These are phyloP conservation scores for Bovichtus variegatus DNA, from an alignment of 2,797 vertebrate genomes.

Conservation along the genomic window DNA sequence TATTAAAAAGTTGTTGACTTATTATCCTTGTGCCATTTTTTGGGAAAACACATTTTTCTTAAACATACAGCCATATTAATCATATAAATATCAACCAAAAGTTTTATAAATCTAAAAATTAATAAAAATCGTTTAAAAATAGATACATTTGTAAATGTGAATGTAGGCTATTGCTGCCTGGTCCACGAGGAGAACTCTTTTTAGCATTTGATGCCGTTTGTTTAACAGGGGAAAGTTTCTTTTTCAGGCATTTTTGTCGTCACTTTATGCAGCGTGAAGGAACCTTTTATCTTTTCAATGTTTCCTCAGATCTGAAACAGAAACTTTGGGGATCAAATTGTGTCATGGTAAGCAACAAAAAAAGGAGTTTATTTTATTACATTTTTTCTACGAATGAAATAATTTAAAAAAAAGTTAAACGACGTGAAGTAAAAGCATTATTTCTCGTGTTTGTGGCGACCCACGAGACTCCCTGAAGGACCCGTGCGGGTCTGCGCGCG, in stretches of 20 bases:
- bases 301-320: background rate
- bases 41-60: background rate
- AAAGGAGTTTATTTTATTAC: too few relatives aligned
- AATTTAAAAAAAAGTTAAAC: background rate
- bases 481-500: background rate
- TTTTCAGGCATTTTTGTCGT: constrained; percentile 12
- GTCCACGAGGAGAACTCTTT: background rate
- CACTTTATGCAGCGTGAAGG: background rate
- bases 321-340: background rate
- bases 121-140: background rate
- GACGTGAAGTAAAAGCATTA: background rate
- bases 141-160: background rate
- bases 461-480: constrained; percentile 9
- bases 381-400: too few relatives aligned
- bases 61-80: background rate
- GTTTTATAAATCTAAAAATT: background rate
- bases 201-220: background rate
- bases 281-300: background rate
- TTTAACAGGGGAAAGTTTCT: background rate
- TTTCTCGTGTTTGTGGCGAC: background rate
- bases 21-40: background rate
- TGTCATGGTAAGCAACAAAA: accelerated
- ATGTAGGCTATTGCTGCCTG: background rate
- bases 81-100: background rate
- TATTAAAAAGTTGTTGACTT: background rate